Conservation (phyloP, 2,888 invertebrate species). For the Magallana nippona region DNA sequence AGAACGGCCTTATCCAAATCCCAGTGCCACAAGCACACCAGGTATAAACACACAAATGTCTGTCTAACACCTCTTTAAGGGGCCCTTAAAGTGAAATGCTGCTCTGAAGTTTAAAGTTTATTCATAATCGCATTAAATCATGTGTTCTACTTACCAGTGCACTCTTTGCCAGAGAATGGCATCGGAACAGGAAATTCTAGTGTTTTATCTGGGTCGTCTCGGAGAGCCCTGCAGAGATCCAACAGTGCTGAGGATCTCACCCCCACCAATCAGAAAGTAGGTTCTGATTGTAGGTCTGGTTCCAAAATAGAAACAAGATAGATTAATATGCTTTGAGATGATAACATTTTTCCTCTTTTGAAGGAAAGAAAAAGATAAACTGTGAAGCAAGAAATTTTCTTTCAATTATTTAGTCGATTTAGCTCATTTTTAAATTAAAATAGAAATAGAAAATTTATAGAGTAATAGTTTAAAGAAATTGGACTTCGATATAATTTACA, state of each 20-base stretch:
- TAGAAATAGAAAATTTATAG: too few species aligned
- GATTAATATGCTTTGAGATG: too few species aligned
- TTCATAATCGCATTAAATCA: background rate
- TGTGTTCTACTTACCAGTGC: conserved; percentile 53
- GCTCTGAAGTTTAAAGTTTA: background rate
- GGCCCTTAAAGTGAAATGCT: background rate
- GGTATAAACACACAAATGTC: conserved; percentile 55
- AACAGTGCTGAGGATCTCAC: conserved; percentile 65
- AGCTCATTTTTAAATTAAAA: too few species aligned
- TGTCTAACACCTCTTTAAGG: background rate
- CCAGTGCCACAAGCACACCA: conserved; percentile 77
- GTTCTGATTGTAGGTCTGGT: background rate
- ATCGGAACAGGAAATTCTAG: conserved; percentile 49
- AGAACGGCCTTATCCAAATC: conserved; percentile 47
- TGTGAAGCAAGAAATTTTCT: too few species aligned
- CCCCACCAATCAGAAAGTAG: conserved; percentile 47
- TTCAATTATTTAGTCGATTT: too few species aligned
- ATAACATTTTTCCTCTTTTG: too few species aligned
- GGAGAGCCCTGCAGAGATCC: conserved; percentile 59
- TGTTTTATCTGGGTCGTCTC: conserved; percentile 48
- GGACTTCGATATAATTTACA: too few species aligned
- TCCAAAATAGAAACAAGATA: background rate
- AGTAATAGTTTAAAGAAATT: too few species aligned
- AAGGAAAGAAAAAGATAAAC: too few species aligned
- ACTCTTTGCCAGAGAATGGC: conserved; percentile 58